Base-by-base conservation (phyloP, 2,113 vertebrate species). In the Hemiscyllium ocellatum region DNA sequence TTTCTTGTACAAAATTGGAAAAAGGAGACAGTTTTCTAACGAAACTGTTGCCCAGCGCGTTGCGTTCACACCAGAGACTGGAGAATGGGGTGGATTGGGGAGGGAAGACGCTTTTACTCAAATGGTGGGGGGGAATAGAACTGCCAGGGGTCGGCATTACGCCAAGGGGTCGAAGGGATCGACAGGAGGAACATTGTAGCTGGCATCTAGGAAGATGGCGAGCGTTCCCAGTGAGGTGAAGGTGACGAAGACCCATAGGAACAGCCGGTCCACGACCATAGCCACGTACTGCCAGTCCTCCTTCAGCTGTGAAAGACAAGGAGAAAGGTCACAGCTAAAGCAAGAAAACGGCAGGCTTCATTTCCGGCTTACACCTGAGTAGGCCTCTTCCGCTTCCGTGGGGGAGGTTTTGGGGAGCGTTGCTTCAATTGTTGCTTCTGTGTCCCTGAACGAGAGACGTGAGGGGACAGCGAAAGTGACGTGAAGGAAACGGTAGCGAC, bases 261-360 rank as follows among this genome's bases (percentile, higher is more conserved):
- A 99, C 72, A 99, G 98, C 4, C 98, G 98, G 96, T 99, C 98
- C 96, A 98, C 97, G 86, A 99, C 98, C 95, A 99, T 97, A 80
- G 98, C 98, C 52, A 99, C 98, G 96, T 97, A 99, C 96, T 99
- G 98, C 98, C 98, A 99, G 96, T 99, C 98, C 95, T 97, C 98
- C 96, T 98, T 98, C 96, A 98, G 97, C 98, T 99, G 97, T 19
- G 2, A 61, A 26, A 85, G 7, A 61, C 7, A 61, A 61, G 56
- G 42, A 95, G 0, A 72, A 94, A 96, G 3, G 47, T 50, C 24
- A 24, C 69, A 20, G 5, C 7, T 0, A 24, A 22, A 70, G 22
- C 69, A 70, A 22, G 69, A 70, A 70, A 70, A 70, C 20, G 4
- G 20, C 69, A 70, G 69, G 69, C 3, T 70, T 2, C 69, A 70